These are phyloP conservation scores for Ptychodera flava DNA, from an alignment of 35 echinoderm and acorn worm genomes.

Conservation along the genomic window DNA sequence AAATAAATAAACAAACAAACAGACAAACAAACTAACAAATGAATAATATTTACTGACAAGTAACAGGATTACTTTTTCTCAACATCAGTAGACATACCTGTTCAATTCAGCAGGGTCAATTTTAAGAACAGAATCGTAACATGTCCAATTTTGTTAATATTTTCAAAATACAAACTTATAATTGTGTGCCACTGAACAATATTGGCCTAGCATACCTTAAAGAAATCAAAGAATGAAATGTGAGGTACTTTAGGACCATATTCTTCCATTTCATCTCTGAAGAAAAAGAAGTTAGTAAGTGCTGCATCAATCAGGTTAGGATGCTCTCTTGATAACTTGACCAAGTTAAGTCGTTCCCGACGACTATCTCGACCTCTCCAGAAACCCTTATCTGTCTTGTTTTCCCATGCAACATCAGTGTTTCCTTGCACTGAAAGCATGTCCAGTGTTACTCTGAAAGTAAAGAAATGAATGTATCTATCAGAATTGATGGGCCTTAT, in stretches of 20 bases:
- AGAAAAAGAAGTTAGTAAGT: constrained; percentile 92
- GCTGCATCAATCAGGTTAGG: constrained; percentile 88
- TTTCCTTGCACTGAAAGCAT: constrained; percentile 93
- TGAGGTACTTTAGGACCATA: constrained; percentile 96
- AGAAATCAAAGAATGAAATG: constrained; percentile 98
- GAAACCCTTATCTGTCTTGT: constrained; percentile 80
- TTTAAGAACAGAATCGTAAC: too few relatives aligned
- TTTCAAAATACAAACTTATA: too few relatives aligned
- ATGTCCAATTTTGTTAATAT: too few relatives aligned
- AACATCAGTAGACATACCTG: too few relatives aligned
- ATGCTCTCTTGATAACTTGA: constrained; percentile 61
- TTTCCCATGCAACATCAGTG: constrained; percentile 78
- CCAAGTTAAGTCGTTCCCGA: constrained; percentile 69
- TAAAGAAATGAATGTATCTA: not conserved
- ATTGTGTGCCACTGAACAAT: too few relatives aligned
- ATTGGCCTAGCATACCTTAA: constrained; percentile 96
- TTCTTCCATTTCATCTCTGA: constrained; percentile 53
- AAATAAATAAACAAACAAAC: too few relatives aligned
- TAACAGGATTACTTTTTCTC: too few relatives aligned
- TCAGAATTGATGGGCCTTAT: too few relatives aligned
- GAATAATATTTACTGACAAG: too few relatives aligned
- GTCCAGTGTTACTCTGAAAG: constrained; percentile 83
- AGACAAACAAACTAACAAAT: too few relatives aligned
- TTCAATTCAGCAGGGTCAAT: too few relatives aligned
- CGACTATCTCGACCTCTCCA: constrained; percentile 90